Conservation (phyloP, 2,888 invertebrate genomes). For the Eupithecia abbreviata region DNA sequence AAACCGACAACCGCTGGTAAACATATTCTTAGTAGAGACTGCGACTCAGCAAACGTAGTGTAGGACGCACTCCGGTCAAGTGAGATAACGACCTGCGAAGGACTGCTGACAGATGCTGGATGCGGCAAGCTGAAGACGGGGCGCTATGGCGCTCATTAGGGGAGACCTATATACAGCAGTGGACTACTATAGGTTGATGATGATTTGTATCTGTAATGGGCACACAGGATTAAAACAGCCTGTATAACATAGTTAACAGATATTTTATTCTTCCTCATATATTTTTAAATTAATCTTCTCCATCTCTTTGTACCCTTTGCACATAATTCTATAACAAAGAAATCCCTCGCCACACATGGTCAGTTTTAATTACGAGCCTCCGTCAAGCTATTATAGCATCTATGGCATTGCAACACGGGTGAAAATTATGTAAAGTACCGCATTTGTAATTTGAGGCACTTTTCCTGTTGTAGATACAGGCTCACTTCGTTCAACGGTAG, state of each 20-base stretch:
- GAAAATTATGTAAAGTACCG: neutral
- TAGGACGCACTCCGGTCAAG: too few species aligned
- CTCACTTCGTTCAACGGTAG: constrained; percentile 1
- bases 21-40: too few species aligned
- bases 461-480: neutral
- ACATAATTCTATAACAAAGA: constrained; percentile 6
- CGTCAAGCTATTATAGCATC: neutral
- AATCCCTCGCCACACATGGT: constrained; percentile 10
- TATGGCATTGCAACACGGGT: neutral
- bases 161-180: too few species aligned
- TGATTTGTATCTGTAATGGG: too few species aligned
- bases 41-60: too few species aligned
- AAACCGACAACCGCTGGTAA: too few species aligned
- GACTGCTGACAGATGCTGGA: too few species aligned
- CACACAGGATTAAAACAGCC: neutral
- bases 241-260: neutral
- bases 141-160: too few species aligned
- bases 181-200: too few species aligned
- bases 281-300: neutral
- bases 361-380: constrained; percentile 11
- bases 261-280: neutral
- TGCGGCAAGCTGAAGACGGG: too few species aligned
- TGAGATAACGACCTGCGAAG: too few species aligned
- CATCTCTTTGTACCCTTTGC: neutral
- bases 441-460: neutral